Conservation (phyloP, 2,888 invertebrate genomes). For the Corythucha ciliata region DNA sequence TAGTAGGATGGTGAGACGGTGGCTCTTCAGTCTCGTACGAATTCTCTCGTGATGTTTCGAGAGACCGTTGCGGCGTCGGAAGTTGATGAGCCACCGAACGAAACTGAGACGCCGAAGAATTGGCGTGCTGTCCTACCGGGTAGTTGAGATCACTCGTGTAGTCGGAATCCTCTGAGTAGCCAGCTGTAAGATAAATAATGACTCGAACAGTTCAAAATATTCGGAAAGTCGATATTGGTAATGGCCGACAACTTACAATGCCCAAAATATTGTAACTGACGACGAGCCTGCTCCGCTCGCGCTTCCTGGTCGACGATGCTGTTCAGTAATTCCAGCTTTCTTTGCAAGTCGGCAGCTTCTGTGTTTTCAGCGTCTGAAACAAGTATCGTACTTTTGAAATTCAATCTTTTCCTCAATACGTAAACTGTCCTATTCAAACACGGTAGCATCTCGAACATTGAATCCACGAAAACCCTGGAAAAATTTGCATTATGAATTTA, state of each 20-base stretch:
- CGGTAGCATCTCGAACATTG: too few species aligned
- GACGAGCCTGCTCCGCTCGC: conserved; percentile 62
- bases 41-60: conserved; percentile 71
- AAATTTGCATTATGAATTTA: too few species aligned
- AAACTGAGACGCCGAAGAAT: conserved; percentile 86
- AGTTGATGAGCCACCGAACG: conserved; percentile 66
- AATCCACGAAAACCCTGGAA: too few species aligned
- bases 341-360: conserved; percentile 76
- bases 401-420: too few species aligned
- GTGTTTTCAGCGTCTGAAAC: conserved; percentile 71
- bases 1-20: conserved; percentile 26
- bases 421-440: too few species aligned
- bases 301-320: conserved; percentile 81
- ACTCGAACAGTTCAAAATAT: not conserved
- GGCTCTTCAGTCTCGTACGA: conserved; percentile 56
- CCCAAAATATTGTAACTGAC: conserved; percentile 68
- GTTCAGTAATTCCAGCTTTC: conserved; percentile 83
- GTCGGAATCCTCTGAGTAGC: conserved; percentile 93
- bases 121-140: conserved; percentile 77
- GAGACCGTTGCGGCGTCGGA: conserved; percentile 65
- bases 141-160: conserved; percentile 94
- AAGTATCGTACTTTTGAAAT: too few species aligned
- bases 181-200: conserved; percentile 57
- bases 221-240: too few species aligned
- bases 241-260: conserved; percentile 83